Percentiles rank a stretch among this genome's conserved stretches.
Evolutionary conservation across 1,140 invertebrate genomes (phyloP).

Genomic region (Pseudoatta argentina): DNA sequence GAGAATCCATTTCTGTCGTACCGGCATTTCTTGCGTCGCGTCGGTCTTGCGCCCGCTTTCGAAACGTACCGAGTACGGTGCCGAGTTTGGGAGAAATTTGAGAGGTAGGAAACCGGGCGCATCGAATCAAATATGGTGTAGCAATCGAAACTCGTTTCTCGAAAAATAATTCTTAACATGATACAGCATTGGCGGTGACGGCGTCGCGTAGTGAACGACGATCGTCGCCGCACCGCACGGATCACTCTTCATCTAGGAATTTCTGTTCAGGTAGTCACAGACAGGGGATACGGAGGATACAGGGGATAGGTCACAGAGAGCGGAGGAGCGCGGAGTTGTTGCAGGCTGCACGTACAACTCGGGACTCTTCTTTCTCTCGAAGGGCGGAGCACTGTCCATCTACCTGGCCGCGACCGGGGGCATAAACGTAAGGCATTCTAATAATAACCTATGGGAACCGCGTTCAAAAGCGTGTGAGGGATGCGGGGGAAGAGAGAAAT

Average conservation of each 20-base stretch:
- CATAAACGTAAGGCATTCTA: constrained; percentile 83
- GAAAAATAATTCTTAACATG: constrained; percentile 64
- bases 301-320: constrained; percentile 67
- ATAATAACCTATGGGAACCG: constrained; percentile 86
- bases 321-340: constrained; percentile 66
- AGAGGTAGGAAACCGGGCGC: constrained; percentile 18
- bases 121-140: constrained; percentile 35
- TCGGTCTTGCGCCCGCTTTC: constrained; percentile 38
- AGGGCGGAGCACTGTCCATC: constrained; percentile 82
- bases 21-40: no score
- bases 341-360: constrained; percentile 71
- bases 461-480: constrained; percentile 72
- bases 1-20: constrained; percentile 39
- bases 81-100: constrained; percentile 45
- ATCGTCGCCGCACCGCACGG: constrained; percentile 38
- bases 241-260: constrained; percentile 67
- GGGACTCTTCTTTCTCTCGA: constrained; percentile 64
- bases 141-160: constrained; percentile 66
- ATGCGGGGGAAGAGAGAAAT: constrained; percentile 48
- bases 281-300: constrained; percentile 60
- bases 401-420: constrained; percentile 81
- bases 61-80: constrained; percentile 49
- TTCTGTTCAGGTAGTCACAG: constrained; percentile 69
- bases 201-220: constrained; percentile 47
- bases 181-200: constrained; percentile 6